A percentile compares a stretch with the other conserved stretches of the same genome.
Evolutionary conservation across 2,113 vertebrate genomes (phyloP).

Genomic region (Pollimyrus isidori): DNA sequence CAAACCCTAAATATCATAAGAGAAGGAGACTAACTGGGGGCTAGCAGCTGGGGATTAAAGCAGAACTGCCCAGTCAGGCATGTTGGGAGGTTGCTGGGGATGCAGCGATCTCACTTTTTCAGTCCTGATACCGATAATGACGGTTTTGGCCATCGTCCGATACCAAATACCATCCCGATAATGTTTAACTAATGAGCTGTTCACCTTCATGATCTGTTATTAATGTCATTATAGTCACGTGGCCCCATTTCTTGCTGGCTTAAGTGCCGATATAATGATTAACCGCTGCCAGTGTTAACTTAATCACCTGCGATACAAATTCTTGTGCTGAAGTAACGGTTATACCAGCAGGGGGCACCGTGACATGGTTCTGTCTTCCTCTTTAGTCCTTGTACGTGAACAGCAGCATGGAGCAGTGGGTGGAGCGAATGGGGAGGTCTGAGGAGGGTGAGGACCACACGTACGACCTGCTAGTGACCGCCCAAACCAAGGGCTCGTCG

Average conservation of each 20-base stretch:
- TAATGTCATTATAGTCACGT: background rate
- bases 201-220: background rate
- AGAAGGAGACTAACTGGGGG: background rate
- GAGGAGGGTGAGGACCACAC: conserved; percentile 82
- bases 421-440: conserved; percentile 61
- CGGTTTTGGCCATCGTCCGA: background rate
- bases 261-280: background rate
- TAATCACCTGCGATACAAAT: too few species aligned
- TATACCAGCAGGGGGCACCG: conserved; percentile 7
- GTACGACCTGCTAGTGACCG: conserved; percentile 81
- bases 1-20: background rate
- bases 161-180: background rate
- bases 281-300: background rate
- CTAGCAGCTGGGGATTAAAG: background rate
- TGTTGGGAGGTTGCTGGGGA: background rate
- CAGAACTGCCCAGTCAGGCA: background rate
- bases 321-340: background rate
- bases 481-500: conserved; percentile 67
- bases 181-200: background rate
- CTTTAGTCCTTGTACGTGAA: conserved; percentile 62
- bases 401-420: conserved; percentile 64
- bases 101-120: background rate
- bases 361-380: background rate
- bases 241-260: background rate
- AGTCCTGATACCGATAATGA: background rate